Base-by-base conservation (phyloP, 2,797 vertebrate species). In the Propithecus deckenii region DNA sequence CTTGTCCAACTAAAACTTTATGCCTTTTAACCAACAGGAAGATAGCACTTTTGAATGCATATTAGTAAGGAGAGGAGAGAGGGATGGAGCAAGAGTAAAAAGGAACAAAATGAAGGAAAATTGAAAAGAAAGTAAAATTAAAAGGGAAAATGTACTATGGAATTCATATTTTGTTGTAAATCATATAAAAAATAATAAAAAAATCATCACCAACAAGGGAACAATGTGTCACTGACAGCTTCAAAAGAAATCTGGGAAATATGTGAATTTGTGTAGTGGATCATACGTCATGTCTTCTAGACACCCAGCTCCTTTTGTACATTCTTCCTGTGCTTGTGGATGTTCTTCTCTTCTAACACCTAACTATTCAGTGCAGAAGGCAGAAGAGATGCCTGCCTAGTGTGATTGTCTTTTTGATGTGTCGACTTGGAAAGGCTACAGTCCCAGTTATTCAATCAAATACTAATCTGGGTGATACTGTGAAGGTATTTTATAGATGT, bases 401-500 rank as follows among this genome's bases (percentile, higher is more conserved):
- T 67, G 12, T 89, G 50, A 41, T 1, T 80, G 11, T 25, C 22
- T 23, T n/a, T 78, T 75, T 13, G 18, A 35, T 57, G 14, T 41
- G 25, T 75, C 43, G 94, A 8, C 4, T 57, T 52, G 17, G 3
- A 18, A 20, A 78, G 0, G 5, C 6, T 46, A 35, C 7, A 35
- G 1, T n/a, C 6, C 10, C 5, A 50, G 12, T 14, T 92, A 85
- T 41, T 76, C 14, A 76, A 85, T 84, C 63, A 76, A 69, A 43
- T 79, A 41, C 17, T 28, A 78, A 91, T 20, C 5, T 28, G 22
- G 41, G 18, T 17, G 4, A 10, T 32, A 20, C 50, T 86, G 0
- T 48, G n/a, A 89, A 89, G 5, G 10, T 87, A 61, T 59, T 93
- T 74, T 78, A n/a, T 25, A 79, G n/a, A 59, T 28, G 15, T 72